Evolutionary conservation across 2,113 vertebrate genomes (phyloP).

Genomic region (Petromus typicus): DNA sequence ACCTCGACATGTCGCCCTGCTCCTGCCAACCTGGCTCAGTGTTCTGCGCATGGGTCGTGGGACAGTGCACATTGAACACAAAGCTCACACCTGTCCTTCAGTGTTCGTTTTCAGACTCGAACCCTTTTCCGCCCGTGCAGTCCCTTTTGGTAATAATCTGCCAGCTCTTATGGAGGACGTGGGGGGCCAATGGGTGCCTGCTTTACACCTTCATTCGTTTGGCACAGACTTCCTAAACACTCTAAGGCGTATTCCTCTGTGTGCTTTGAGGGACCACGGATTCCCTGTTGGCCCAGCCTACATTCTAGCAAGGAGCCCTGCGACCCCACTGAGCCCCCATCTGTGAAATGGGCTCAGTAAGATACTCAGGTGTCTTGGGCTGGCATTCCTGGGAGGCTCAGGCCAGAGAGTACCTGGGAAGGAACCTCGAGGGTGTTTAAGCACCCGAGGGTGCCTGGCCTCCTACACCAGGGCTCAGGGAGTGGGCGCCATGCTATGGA

Average conservation of each 20-base stretch:
- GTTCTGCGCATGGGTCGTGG: neutral
- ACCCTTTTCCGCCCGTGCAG: neutral
- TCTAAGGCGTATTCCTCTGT: neutral
- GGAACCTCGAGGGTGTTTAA: too few species aligned
- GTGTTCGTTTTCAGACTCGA: neutral
- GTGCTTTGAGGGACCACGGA: neutral
- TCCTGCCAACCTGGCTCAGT: neutral
- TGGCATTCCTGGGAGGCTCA: neutral
- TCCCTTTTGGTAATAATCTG: too few species aligned
- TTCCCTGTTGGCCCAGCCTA: neutral
- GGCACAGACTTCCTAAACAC: neutral
- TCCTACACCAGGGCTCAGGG: accelerated
- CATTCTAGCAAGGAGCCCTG: neutral
- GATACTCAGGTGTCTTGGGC: accelerated
- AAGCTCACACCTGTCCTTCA: neutral
- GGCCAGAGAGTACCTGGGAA: neutral
- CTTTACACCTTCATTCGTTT: neutral
- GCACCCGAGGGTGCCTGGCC: neutral
- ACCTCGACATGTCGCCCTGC: neutral
- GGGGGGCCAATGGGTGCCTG: neutral
- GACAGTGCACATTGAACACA: neutral
- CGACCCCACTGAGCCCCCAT: neutral
- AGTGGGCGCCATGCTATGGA: neutral
- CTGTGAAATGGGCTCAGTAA: neutral
- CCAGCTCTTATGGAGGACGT: neutral